Evolutionary conservation across 2,113 vertebrate genomes (phyloP).

Genomic region (human (Homo sapiens)): DNA sequence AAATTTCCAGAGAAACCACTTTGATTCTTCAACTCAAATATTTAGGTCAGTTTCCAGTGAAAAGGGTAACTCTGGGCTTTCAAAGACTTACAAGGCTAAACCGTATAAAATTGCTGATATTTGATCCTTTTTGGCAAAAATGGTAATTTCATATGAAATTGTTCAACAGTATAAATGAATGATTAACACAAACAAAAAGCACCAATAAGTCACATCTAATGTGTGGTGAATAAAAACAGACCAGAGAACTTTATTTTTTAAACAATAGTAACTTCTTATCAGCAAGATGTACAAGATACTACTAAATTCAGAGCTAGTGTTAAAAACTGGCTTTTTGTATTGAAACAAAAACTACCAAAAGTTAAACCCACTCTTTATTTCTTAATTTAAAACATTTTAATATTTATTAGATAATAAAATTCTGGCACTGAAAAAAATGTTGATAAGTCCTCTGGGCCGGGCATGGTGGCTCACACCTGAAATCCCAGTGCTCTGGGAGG

Average conservation of each 20-base stretch:
- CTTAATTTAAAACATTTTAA: conserved; percentile 30
- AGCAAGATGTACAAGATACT: background rate
- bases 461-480: no score
- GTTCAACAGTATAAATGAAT: background rate
- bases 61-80: background rate
- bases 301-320: background rate
- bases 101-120: background rate
- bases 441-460: background rate
- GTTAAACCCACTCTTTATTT: background rate
- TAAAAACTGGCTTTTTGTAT: background rate
- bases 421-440: background rate
- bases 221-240: background rate
- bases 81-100: background rate
- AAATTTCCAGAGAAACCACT: conserved; percentile 7
- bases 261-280: background rate
- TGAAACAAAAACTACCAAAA: conserved; percentile 31
- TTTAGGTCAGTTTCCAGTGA: background rate
- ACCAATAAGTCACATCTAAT: background rate
- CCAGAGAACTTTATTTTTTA: background rate
- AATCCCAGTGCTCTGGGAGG: background rate
- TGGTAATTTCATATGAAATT: background rate
- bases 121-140: background rate
- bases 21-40: background rate
- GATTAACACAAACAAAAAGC: background rate
- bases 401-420: conserved; percentile 45